A percentile compares a stretch with the other conserved stretches of the same genome.
phyloP scores from a whole-genome alignment of 2,113 vertebrate genomes.

The Laticauda laticaudata region DNA sequence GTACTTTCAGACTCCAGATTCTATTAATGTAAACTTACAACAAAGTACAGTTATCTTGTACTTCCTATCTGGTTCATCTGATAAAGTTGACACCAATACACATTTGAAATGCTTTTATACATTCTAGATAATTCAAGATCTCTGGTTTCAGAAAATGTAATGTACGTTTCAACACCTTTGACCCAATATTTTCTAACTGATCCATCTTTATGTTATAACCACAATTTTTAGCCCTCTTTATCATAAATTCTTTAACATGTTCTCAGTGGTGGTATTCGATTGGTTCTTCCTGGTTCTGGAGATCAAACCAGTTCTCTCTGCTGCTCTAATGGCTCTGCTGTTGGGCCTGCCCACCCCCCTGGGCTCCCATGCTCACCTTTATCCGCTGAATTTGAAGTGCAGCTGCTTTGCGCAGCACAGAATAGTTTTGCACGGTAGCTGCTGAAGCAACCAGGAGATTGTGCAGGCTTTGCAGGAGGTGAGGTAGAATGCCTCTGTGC shows the following conservation, averaged over 20 bases:
- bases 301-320: no score
- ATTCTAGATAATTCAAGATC: neutral
- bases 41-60: neutral
- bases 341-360: no score
- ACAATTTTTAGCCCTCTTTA: neutral
- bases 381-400: no score
- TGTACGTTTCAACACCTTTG: neutral
- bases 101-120: neutral
- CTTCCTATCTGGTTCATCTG: neutral
- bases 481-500: no score
- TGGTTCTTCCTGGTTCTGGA: no score
- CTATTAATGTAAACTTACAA: neutral
- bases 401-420: no score
- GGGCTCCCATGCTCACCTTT: no score
- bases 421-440: no score
- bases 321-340: no score
- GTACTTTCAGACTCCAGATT: neutral
- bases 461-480: no score
- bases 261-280: no score
- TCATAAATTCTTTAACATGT: neutral
- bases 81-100: neutral
- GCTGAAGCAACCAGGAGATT: no score
- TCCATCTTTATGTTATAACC: neutral
- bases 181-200: neutral
- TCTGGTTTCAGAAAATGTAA: neutral